Evolutionary conservation across 2,888 invertebrate genomes (phyloP).

Genomic region (Synanthedon formicaeformis): DNA sequence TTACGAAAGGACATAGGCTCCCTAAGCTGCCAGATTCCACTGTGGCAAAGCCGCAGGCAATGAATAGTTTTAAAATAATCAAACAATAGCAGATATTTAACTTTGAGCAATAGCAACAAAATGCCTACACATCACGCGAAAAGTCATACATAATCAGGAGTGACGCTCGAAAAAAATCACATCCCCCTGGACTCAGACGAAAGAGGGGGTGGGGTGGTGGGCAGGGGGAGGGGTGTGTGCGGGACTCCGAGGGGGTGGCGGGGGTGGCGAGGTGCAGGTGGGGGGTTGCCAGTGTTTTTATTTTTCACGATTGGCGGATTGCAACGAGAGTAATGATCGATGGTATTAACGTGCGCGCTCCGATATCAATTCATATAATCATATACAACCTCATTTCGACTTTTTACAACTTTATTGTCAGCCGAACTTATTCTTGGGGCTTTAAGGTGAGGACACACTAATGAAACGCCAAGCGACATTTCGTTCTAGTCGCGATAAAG

Average conservation of each 20-base stretch:
- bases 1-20: no score
- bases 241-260: conserved; percentile 23
- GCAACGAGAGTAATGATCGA: conserved; percentile 68
- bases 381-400: no score
- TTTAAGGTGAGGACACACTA: no score
- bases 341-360: conserved; percentile 59
- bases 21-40: no score
- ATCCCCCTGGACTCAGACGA: conserved; percentile 34
- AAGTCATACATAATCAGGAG: conserved; percentile 20
- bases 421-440: no score
- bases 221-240: conserved; percentile 16
- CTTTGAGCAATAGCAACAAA: conserved; percentile 1
- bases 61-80: no score
- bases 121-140: conserved; percentile 8
- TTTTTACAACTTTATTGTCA: no score
- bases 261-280: conserved; percentile 33
- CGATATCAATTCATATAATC: no score
- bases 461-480: no score
- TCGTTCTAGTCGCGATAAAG: no score
- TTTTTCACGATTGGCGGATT: conserved; percentile 69
- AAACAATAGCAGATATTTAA: not conserved
- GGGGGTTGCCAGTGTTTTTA: conserved; percentile 61
- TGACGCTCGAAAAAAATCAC: conserved; percentile 55
- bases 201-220: conserved; percentile 10
- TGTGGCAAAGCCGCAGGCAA: no score